Percentiles rank a stretch among this genome's conserved stretches.
These are phyloP conservation scores for Platycnemis pennipes DNA, from an alignment of 2,888 invertebrate genomes.

Conservation along the genomic window DNA sequence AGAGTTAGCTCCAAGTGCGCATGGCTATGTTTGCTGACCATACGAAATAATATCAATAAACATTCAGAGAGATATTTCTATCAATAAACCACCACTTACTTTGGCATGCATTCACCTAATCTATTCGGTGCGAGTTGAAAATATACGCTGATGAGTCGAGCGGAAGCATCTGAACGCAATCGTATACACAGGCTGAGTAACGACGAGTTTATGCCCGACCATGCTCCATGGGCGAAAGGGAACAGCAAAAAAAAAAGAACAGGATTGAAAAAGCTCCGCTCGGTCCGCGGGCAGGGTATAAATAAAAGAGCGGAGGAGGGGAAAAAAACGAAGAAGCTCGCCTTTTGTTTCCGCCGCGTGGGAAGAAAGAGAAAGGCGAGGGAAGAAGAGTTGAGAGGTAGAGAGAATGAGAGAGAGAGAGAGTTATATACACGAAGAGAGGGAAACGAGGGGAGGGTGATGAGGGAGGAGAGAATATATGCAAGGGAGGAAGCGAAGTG, in stretches of 20 bases:
- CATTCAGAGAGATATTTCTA: background rate
- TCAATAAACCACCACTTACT: background rate
- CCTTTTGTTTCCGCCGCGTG: slow-evolving; percentile 39
- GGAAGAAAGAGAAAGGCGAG: background rate
- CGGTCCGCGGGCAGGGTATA: background rate
- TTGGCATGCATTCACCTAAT: background rate
- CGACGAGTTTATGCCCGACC: background rate
- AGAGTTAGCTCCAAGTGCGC: too few relatives aligned
- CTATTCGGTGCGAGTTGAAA: too few relatives aligned
- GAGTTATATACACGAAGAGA: background rate
- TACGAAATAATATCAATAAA: too few relatives aligned
- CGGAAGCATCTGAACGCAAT: background rate
- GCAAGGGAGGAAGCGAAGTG: slow-evolving; percentile 10
- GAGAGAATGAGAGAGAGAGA: background rate
- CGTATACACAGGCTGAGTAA: background rate
- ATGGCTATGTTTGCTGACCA: too few relatives aligned
- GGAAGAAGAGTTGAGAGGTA: background rate
- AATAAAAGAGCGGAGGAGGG: background rate
- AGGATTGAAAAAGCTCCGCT: background rate
- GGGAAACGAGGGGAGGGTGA: background rate
- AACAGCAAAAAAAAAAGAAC: background rate
- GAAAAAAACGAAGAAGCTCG: slow-evolving; percentile 4
- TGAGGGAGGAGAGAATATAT: background rate
- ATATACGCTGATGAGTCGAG: too few relatives aligned
- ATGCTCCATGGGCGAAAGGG: background rate